Conservation (phyloP, 2,113 vertebrate species). For the Sialia sialis region DNA sequence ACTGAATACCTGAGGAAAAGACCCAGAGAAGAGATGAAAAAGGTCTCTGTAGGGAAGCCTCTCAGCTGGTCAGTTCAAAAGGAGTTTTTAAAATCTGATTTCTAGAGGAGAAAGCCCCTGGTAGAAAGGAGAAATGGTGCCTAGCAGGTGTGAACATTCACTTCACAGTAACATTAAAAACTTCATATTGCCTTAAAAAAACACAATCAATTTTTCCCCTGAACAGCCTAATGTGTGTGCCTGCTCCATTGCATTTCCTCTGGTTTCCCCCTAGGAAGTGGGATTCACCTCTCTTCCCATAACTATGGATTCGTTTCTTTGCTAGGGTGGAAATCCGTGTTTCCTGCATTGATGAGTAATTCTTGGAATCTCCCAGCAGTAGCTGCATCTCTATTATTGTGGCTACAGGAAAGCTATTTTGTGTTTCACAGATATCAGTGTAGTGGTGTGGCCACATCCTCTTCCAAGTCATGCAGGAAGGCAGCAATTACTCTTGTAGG, state of each 20-base stretch:
- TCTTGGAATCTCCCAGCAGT: neutral
- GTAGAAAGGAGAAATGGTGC: neutral
- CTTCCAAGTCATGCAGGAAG: neutral
- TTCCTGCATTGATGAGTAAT: neutral
- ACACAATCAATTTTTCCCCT: neutral
- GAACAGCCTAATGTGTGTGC: neutral
- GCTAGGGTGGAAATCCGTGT: neutral
- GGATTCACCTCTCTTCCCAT: neutral
- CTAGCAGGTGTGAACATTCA: neutral
- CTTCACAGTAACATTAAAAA: neutral
- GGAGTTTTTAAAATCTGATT: neutral
- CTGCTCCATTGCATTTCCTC: neutral
- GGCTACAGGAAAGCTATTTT: neutral
- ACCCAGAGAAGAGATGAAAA: neutral
- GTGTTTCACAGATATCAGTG: neutral
- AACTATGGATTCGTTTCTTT: neutral
- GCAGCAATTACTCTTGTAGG: neutral
- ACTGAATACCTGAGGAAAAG: neutral
- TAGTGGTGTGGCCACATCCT: constrained; percentile 3
- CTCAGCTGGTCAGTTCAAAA: neutral
- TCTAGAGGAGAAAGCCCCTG: neutral
- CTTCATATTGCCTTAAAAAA: neutral
- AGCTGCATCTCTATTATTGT: neutral
- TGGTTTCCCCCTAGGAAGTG: neutral
- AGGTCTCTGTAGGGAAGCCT: neutral